Evolutionary conservation across 1,140 invertebrate species (phyloP).

Genomic region (Aphis craccivora): DNA sequence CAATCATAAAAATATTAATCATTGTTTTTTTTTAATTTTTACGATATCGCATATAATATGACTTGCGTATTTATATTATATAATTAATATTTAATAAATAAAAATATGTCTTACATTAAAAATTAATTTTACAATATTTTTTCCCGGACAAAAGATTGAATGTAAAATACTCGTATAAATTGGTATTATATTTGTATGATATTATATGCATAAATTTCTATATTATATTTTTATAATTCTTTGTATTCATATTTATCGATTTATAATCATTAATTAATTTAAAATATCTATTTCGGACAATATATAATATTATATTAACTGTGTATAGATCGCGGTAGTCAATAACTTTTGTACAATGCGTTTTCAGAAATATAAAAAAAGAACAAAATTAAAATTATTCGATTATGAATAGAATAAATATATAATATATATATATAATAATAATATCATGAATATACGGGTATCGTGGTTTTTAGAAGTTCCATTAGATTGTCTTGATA

Average conservation of each 20-base stretch:
- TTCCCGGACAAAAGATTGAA: background rate
- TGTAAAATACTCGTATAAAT: background rate
- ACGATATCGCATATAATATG: background rate
- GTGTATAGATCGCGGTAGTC: background rate
- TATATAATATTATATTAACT: background rate
- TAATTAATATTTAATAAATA: background rate
- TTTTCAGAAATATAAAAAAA: background rate
- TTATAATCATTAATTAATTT: no score
- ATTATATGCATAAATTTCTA: background rate
- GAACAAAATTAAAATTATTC: background rate
- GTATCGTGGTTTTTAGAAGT: background rate
- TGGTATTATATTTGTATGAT: background rate
- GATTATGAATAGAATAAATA: no score
- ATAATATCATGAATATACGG: background rate
- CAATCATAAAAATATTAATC: background rate
- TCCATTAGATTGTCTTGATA: background rate
- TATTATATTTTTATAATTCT: no score
- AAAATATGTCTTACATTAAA: background rate
- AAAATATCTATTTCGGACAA: no score
- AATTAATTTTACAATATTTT: background rate
- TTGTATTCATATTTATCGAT: no score
- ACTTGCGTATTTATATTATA: background rate
- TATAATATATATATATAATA: no score
- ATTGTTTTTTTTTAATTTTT: background rate
- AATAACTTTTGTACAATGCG: background rate